Base-by-base conservation (phyloP, 2,888 invertebrate genomes). In the Spodoptera exigua region DNA sequence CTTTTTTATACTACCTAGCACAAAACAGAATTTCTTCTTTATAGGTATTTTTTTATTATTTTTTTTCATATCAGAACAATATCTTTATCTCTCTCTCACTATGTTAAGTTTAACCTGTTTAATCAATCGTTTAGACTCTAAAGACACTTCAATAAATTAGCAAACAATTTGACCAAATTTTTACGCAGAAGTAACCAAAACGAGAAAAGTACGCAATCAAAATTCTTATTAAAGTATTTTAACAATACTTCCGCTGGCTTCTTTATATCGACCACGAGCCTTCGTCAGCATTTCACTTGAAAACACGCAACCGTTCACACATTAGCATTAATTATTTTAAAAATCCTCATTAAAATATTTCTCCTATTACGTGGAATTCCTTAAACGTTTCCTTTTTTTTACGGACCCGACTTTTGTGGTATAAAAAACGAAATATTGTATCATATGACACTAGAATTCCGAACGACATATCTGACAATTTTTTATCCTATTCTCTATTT, bases 261-360 rank as follows among this genome's bases (percentile, higher is more conserved):
- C 69, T 61, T 72, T 70, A 72, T 67, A 69, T 72, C 71, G 69
- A 66, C 54, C 73, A 76, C 68, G 76, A 78, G 69, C 72, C 67
- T 72, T 70, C 70, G 69, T 70, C 78, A 78, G 74, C 72, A 83
- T 75, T 84, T 83, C 82, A 80, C 77, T 66, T 81, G 82, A 86
- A 85, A 85, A 80, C 77, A 80, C 76, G 80, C 82, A 55, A 79
- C 74, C 68, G 77, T 81, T 86, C 83, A 85, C 89, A 88, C 87
- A 84, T 89, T 85, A 84, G 73, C 84, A 81, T 84, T 80, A 76
- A 70, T 77, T 80, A 80, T 83, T 82, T 70, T 61, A 83, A 87
- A 90, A 88, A 85, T 84, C 80, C 87, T 91, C 91, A 88, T 93
- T 92, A 93, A 93, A 92, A 92, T 92, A 83, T 86, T 89, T 88